These are phyloP conservation scores for Danio albolineatus DNA, from an alignment of 2,797 vertebrate genomes.

Conservation along the genomic window DNA sequence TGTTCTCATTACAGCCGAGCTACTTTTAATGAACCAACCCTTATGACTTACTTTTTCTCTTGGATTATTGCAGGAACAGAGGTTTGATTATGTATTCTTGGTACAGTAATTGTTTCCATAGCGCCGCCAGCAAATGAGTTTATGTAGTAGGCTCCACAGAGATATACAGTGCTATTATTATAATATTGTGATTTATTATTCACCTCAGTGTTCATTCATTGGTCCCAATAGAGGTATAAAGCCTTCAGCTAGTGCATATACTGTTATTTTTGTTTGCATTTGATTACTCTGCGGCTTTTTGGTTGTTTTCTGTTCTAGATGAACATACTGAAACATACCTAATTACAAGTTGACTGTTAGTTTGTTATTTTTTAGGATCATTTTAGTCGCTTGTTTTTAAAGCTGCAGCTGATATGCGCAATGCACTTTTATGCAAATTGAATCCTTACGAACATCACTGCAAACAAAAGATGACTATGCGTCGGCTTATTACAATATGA, in stretches of 20 bases:
- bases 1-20: neutral
- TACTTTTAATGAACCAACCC: slow-evolving; percentile 23
- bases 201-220: neutral
- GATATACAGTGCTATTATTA: slow-evolving; percentile 14
- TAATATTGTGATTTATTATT: slow-evolving; percentile 23
- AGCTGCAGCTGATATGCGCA: slow-evolving; percentile 60
- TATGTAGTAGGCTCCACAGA: slow-evolving; percentile 30
- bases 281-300: slow-evolving; percentile 17
- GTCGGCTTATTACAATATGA: slow-evolving; percentile 35
- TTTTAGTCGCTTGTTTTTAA: no score
- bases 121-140: slow-evolving; percentile 33
- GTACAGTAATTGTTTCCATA: slow-evolving; percentile 29
- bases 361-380: no score
- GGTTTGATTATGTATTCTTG: slow-evolving; percentile 19
- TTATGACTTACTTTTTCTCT: slow-evolving; percentile 18
- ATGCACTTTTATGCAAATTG: slow-evolving; percentile 63
- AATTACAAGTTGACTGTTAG: neutral
- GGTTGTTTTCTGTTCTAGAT: slow-evolving; percentile 4
- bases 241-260: neutral
- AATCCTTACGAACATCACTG: slow-evolving; percentile 50
- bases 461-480: slow-evolving; percentile 16
- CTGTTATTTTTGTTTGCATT: slow-evolving; percentile 20
- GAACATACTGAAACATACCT: neutral
- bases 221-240: slow-evolving; percentile 18
- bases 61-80: slow-evolving; percentile 21